Conservation (phyloP, 1,140 invertebrate species). For the Bacillus rossius region DNA sequence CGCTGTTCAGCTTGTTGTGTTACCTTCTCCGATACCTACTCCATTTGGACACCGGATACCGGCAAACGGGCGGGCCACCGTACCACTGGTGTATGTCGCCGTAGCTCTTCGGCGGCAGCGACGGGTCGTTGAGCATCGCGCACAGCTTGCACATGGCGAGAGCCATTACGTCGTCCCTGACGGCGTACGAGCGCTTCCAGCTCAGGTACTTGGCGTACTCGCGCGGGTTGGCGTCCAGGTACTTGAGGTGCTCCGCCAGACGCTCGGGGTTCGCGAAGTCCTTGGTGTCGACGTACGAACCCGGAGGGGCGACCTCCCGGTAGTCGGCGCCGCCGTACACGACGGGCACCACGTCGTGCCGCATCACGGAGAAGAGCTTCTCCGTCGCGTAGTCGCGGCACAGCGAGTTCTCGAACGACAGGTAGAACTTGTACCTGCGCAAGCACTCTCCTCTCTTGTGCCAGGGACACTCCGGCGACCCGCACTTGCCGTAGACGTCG, state of each 20-base stretch:
- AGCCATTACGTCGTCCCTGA: background rate
- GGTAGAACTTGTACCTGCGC: conserved; percentile 57
- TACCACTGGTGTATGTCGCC: too few relatives aligned
- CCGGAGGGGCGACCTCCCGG: conserved; percentile 44
- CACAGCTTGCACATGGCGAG: conserved; percentile 29
- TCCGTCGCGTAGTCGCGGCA: conserved; percentile 58
- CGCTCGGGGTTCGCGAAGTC: conserved; percentile 45
- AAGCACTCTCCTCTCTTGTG: conserved; percentile 36
- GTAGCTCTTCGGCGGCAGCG: background rate
- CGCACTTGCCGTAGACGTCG: conserved; percentile 67
- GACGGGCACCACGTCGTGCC: conserved; percentile 47
- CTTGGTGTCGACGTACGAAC: conserved; percentile 56
- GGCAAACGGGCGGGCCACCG: too few relatives aligned
- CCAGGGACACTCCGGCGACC: conserved; percentile 35
- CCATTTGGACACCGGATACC: too few relatives aligned
- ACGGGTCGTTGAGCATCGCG: background rate
- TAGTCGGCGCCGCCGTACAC: conserved; percentile 53
- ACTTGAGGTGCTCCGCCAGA: conserved; percentile 47
- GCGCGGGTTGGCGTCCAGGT: conserved; percentile 38
- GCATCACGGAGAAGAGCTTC: conserved; percentile 49
- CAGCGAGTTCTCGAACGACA: conserved; percentile 61
- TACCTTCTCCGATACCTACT: too few relatives aligned
- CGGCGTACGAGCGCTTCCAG: conserved; percentile 38
- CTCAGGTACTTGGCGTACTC: conserved; percentile 46
- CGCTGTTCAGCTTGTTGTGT: too few relatives aligned